Percentiles rank a stretch among this genome's conserved stretches.
Evolutionary conservation across 2,888 invertebrate genomes (phyloP).

Genomic region (Caenorhabditis auriculariae): DNA sequence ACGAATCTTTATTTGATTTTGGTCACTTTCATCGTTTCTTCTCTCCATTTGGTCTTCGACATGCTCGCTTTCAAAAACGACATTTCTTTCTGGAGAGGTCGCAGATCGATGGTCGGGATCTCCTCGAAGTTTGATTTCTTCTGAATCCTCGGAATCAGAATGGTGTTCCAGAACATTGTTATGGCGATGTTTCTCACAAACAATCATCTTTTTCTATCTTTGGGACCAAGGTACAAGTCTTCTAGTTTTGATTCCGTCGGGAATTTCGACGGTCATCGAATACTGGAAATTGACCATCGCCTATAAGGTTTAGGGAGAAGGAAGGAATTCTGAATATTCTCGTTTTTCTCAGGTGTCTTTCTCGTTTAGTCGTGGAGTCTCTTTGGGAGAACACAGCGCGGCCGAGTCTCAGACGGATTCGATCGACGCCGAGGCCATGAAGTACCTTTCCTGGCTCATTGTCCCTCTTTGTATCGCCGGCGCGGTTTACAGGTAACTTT

Average conservation of each 20-base stretch:
- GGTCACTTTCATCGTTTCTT: constrained; percentile 84
- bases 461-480: constrained; percentile 85
- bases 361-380: constrained; percentile 29
- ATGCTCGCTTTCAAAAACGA: constrained; percentile 97
- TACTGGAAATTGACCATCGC: constrained; percentile 89
- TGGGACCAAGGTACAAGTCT: constrained; percentile 88
- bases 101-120: constrained; percentile 81
- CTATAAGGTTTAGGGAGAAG: constrained; percentile 73
- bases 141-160: too few relatives aligned
- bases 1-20: constrained; percentile 88
- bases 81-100: constrained; percentile 84
- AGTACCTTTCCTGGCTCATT: constrained; percentile 82
- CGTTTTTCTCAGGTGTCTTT: constrained; percentile 20
- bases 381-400: constrained; percentile 66
- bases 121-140: constrained; percentile 70
- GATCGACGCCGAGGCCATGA: constrained; percentile 84
- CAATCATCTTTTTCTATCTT: constrained; percentile 86
- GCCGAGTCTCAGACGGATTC: constrained; percentile 80
- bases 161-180: constrained; percentile 69
- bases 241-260: constrained; percentile 82
- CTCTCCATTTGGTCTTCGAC: constrained; percentile 91
- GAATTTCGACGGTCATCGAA: constrained; percentile 84
- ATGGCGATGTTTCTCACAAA: constrained; percentile 91
- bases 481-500: constrained; percentile 74
- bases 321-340: neutral